Conservation (phyloP, 2,113 vertebrate species). For the Ardeotis arabs region DNA sequence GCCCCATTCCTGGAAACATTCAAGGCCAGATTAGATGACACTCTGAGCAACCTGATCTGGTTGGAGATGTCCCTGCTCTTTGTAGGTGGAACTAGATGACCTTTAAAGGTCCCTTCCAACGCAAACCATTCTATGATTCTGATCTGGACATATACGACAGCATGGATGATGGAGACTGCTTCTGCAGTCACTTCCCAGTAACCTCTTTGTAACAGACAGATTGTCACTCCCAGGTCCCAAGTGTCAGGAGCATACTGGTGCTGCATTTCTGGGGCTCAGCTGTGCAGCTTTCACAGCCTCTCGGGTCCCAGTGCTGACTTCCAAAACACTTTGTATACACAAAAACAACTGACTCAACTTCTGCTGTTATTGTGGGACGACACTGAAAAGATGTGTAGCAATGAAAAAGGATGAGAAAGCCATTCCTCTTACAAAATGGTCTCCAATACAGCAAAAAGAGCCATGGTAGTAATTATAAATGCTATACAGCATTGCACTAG, state of each 20-base stretch:
- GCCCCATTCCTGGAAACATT: too few relatives aligned
- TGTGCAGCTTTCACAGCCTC: background rate
- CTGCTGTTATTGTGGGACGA: background rate
- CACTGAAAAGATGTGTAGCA: background rate
- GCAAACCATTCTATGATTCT: background rate
- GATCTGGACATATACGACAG: background rate
- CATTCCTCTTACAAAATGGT: background rate
- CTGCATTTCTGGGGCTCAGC: background rate
- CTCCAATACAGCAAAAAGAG: background rate
- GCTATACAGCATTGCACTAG: background rate
- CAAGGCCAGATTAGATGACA: too few relatives aligned
- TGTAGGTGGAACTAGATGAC: too few relatives aligned
- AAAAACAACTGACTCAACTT: background rate
- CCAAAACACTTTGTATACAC: background rate
- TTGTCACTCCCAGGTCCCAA: background rate
- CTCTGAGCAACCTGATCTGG: too few relatives aligned
- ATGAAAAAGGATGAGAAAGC: background rate
- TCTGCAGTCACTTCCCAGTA: background rate
- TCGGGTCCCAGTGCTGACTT: fast-evolving
- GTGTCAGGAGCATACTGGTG: background rate
- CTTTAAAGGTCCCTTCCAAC: too few relatives aligned
- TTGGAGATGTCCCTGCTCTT: too few relatives aligned
- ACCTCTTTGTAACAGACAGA: background rate
- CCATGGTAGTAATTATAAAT: background rate
- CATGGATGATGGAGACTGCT: background rate